Evolutionary conservation across 2,888 invertebrate species (phyloP), one percentile per base, ranked within the genome.

Genomic region (Scaptomyza cyrtandrae): DNA sequence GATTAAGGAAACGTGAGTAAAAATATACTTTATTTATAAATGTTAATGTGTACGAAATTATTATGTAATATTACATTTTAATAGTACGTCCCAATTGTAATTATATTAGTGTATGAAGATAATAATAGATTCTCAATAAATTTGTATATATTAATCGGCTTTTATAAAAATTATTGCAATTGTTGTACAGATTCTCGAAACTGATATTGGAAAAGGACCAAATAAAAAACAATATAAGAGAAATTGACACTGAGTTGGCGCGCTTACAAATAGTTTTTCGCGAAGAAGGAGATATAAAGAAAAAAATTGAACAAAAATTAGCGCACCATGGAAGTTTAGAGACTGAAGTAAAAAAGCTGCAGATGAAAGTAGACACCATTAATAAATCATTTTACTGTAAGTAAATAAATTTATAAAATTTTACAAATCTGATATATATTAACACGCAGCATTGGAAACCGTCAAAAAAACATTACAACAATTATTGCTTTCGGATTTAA

Each of bases 171-270:
- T 16, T 10, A 31, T 10, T 10, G 7, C 2, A 1, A 16, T 88
- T 37, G 5, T 91, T 61, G 76, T 80, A 5, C 82, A 91, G 75
- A 60, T 80, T 90, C 0, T 75, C 82, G 10, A 78, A 85, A 41
- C 69, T 87, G 6, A 55, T 85, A 13, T 78, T 82, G 6, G 82
- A 92, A 57, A 88, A 92, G 44, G 85, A 87, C 49, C 65, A 64
- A 33, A 58, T 81, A 1, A 71, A 55, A 35, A 82, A 82, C 43
- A 66, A 46, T 16, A 52, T 82, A 10, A 50, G 35, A 14, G 59
- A 35, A 16, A 54, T 75, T 1, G 81, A 82, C 50, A 63, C 56
- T 41, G 69, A 87, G 35, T 78, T 82, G 41, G 86, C 71, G 2
- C 78, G 79, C 1, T 55, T 80, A n/a, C 82, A 85, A 61, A 33